Conservation (phyloP, 2,113 vertebrate species). For the Ornithorhynchus anatinus region DNA sequence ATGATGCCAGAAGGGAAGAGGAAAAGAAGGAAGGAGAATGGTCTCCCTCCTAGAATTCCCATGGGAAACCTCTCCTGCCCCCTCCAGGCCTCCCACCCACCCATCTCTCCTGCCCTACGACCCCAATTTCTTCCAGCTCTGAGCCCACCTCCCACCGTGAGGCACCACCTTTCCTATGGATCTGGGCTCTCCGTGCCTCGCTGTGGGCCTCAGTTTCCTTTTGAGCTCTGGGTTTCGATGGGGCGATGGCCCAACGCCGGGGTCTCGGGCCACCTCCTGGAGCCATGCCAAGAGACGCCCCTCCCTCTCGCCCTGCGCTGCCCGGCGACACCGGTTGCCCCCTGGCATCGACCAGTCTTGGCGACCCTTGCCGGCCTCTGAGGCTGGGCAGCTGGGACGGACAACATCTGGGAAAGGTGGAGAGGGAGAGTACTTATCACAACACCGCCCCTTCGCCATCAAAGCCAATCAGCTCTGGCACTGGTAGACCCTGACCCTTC, state of each 20-base stretch:
- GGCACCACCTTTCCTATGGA: not conserved
- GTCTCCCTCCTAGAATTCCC: too few relatives aligned
- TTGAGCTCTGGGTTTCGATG: not conserved
- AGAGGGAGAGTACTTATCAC: not conserved
- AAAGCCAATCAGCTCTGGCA: too few relatives aligned
- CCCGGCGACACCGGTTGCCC: not conserved
- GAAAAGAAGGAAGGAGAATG: too few relatives aligned
- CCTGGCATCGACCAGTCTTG: not conserved
- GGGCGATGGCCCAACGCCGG: not conserved
- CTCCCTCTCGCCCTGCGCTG: too few relatives aligned
- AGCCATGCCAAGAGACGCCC: too few relatives aligned
- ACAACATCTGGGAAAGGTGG: not conserved
- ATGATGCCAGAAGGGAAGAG: too few relatives aligned
- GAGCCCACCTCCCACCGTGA: too few relatives aligned
- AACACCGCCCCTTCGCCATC: not conserved
- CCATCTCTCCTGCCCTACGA: too few relatives aligned
- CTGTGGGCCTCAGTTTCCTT: not conserved
- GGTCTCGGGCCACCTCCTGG: not conserved
- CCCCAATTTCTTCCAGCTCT: too few relatives aligned
- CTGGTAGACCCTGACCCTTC: too few relatives aligned
- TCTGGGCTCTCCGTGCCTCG: not conserved
- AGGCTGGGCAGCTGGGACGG: not conserved
- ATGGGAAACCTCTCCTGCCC: not conserved
- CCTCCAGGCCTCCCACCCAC: not conserved
- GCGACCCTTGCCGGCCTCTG: not conserved